These are phyloP conservation scores for Tokudaia tokunoshimensis DNA, from an alignment of 2,797 vertebrate species.

Conservation along the genomic window DNA sequence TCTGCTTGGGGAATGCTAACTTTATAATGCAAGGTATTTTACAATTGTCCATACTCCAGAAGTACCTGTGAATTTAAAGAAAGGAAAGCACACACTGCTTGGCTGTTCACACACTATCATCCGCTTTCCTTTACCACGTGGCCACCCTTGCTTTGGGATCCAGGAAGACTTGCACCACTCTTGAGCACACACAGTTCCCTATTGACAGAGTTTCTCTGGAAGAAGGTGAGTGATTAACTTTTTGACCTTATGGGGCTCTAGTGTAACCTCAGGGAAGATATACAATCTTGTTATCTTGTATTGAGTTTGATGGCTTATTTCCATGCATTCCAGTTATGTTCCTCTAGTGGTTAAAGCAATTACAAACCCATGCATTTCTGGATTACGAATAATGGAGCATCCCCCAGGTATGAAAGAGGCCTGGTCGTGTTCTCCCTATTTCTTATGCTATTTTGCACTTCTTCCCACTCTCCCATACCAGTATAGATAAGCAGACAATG, in stretches of 20 bases:
- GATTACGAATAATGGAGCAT: conserved; percentile 88
- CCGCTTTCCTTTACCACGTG: not conserved
- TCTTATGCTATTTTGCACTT: not conserved
- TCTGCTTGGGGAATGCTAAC: not conserved
- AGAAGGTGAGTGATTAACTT: conserved; percentile 88
- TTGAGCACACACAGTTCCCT: not conserved
- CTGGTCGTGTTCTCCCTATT: not conserved
- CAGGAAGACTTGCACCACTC: conserved; percentile 17
- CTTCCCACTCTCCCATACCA: not conserved
- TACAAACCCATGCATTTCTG: conserved; percentile 86
- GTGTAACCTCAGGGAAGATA: conserved; percentile 88
- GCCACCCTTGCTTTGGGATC: not conserved
- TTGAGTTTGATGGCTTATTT: conserved; percentile 90
- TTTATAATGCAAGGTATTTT: conserved; percentile 28
- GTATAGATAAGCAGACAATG: not conserved
- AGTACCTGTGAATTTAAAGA: not conserved
- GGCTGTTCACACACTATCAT: not conserved
- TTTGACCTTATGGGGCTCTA: conserved; percentile 85
- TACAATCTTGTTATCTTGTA: conserved; percentile 91
- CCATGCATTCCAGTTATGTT: conserved; percentile 88
- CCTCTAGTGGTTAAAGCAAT: conserved; percentile 89
- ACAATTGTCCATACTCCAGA: not conserved
- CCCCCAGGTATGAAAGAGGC: conserved; percentile 43
- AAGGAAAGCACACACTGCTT: not conserved
- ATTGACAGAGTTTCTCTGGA: conserved; percentile 72